Evolutionary conservation across 2,113 vertebrate species (phyloP).

Genomic region (Acanthisitta chloris): DNA sequence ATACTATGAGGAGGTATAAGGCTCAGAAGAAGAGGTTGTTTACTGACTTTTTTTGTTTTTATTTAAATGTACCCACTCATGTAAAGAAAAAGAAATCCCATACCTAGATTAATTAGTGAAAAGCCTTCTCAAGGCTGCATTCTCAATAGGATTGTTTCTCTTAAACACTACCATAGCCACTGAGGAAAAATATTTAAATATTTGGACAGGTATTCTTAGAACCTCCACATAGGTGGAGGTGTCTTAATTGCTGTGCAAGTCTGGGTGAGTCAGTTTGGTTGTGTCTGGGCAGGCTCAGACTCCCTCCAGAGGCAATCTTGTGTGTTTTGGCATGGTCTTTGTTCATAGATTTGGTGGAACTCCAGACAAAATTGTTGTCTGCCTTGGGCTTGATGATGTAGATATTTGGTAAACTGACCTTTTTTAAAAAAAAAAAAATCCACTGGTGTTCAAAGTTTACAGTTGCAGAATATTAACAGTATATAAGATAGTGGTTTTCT

Average conservation of each 20-base stretch:
- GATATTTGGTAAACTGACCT: neutral
- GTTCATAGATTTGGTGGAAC: neutral
- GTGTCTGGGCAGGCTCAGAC: neutral
- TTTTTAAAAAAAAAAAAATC: neutral
- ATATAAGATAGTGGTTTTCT: neutral
- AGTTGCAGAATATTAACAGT: neutral
- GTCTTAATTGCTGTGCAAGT: neutral
- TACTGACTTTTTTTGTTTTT: neutral
- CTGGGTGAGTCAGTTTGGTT: neutral
- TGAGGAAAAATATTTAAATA: neutral
- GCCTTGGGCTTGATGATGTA: neutral
- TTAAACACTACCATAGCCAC: neutral
- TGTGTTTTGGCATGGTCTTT: neutral
- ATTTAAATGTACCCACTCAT: neutral
- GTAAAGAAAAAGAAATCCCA: neutral
- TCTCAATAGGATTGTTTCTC: neutral
- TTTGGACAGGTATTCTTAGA: neutral
- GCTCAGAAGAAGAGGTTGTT: neutral
- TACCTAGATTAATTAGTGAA: neutral
- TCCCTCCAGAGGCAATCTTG: neutral
- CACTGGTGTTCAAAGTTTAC: neutral
- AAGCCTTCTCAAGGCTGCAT: neutral
- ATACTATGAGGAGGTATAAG: conserved; percentile 92
- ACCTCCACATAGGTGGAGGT: neutral
- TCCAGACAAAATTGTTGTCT: neutral